Percentiles rank a stretch among this genome's conserved stretches.
Evolutionary conservation across 92 coral and sea anemone species (phyloP).

Genomic region (Virgularia gustaviana): DNA sequence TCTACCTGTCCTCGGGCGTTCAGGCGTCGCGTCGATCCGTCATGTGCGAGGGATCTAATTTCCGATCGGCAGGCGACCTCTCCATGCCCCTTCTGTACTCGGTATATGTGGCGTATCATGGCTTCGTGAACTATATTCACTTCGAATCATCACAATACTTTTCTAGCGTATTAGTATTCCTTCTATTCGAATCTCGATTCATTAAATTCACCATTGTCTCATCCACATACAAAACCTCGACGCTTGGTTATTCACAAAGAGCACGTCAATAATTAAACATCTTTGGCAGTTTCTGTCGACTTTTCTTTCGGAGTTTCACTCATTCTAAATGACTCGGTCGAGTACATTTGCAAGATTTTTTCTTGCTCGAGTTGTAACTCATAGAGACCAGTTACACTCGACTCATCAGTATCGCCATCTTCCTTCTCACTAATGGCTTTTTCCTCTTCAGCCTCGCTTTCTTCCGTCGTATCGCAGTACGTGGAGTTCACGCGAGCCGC

Average conservation of each 20-base stretch:
- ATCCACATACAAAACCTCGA: too few relatives aligned
- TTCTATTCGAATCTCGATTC: too few relatives aligned
- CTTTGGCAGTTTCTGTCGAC: not conserved
- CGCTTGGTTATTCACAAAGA: too few relatives aligned
- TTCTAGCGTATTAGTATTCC: not conserved
- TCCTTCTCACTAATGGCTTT: not conserved
- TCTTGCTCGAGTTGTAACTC: slow-evolving; percentile 16
- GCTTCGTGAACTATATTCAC: too few relatives aligned
- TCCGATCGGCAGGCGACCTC: too few relatives aligned
- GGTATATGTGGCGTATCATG: too few relatives aligned
- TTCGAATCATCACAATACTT: not conserved
- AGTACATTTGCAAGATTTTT: not conserved
- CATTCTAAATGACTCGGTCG: not conserved
- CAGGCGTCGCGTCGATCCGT: too few relatives aligned
- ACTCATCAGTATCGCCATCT: slow-evolving; percentile 12
- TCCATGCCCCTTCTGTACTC: too few relatives aligned
- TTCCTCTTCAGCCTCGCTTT: not conserved
- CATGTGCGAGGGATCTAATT: too few relatives aligned
- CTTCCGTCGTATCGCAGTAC: slow-evolving; percentile 22
- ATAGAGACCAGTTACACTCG: slow-evolving; percentile 23
- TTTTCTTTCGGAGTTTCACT: not conserved
- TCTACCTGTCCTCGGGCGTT: too few relatives aligned
- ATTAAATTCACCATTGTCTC: too few relatives aligned
- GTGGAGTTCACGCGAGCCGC: slow-evolving; percentile 1
- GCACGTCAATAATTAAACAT: too few relatives aligned